Conservation (phyloP, 2,797 vertebrate species). For the Mus spretus region DNA sequence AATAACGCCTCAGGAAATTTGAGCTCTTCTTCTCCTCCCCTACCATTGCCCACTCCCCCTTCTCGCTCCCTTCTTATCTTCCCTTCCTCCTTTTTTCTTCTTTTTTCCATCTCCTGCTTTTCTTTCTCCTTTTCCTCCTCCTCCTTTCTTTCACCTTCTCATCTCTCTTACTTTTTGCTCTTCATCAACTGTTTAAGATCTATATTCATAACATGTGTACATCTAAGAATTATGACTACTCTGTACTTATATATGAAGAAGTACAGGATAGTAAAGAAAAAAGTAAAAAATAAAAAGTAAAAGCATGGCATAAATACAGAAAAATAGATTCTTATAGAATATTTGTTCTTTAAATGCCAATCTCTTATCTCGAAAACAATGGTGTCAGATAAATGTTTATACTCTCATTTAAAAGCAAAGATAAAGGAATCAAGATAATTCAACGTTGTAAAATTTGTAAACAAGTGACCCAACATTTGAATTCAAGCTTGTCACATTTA, state of each 20-base stretch:
- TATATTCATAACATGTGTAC: neutral
- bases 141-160: neutral
- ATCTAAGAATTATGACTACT: neutral
- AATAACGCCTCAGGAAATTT: neutral
- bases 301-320: neutral
- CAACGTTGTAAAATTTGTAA: neutral
- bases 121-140: too few species aligned
- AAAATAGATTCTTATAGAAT: neutral
- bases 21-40: neutral
- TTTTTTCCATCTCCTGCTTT: too few species aligned
- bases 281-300: neutral
- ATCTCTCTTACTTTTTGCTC: neutral
- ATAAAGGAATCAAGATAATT: neutral
- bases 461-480: neutral
- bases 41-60: too few species aligned
- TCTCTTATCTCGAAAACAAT: neutral
- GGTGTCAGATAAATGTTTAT: neutral
- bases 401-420: neutral
- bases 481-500: neutral
- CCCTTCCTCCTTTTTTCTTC: neutral
- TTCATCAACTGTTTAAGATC: neutral
- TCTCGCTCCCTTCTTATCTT: too few species aligned
- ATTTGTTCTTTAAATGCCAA: neutral
- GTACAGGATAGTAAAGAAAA: neutral
- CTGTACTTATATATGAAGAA: conserved; percentile 7